phyloP scores from a whole-genome alignment of 2,113 vertebrate genomes.

The Microcebus lehilahytsara region DNA sequence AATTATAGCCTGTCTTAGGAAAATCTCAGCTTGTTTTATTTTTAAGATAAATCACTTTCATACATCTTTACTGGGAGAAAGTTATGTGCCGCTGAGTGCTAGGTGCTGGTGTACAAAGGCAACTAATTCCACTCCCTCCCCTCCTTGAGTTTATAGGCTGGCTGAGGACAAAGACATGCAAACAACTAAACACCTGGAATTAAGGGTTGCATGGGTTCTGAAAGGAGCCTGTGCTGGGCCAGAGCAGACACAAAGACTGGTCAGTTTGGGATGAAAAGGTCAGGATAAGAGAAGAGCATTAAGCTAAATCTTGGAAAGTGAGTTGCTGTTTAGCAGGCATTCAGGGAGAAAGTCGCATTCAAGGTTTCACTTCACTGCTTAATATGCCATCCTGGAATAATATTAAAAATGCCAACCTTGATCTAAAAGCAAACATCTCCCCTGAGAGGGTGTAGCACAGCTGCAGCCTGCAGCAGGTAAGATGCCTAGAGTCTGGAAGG shows the following conservation, averaged over 20 bases:
- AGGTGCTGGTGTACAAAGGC: background rate
- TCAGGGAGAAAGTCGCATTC: background rate
- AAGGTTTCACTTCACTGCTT: background rate
- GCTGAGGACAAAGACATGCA: background rate
- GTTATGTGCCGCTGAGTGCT: background rate
- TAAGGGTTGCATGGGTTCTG: too few relatives aligned
- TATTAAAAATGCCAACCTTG: background rate
- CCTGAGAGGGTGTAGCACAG: background rate
- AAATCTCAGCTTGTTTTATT: background rate
- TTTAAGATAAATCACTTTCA: background rate
- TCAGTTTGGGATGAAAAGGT: background rate
- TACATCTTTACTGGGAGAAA: background rate
- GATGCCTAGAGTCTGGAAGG: background rate
- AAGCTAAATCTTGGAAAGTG: background rate
- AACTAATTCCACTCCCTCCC: background rate
- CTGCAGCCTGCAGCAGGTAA: background rate
- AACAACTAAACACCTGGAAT: background rate
- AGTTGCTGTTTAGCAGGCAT: background rate
- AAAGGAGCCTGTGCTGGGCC: background rate
- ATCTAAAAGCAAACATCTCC: slow-evolving; percentile 28
- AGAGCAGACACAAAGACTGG: background rate
- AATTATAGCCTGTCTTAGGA: background rate
- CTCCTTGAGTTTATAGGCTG: background rate
- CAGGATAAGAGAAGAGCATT: background rate
- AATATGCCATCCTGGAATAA: background rate